These are phyloP conservation scores for Carassius gibelio DNA, from an alignment of 2,113 vertebrate genomes.

Conservation along the genomic window DNA sequence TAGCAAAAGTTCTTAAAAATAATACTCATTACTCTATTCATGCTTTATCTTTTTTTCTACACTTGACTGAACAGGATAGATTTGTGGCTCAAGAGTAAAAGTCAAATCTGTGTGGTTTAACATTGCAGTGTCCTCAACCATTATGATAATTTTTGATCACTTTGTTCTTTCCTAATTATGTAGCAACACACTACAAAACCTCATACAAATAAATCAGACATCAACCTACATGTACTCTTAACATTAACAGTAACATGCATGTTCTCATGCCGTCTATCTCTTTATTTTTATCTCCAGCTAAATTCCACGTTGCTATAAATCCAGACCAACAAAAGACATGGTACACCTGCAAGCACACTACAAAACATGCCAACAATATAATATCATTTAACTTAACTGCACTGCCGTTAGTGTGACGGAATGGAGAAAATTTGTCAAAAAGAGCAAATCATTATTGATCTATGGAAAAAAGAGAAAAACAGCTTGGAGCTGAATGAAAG, in stretches of 20 bases:
- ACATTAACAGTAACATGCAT: neutral
- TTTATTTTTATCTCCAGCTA: neutral
- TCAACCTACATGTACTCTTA: neutral
- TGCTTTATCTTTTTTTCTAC: neutral
- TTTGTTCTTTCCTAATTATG: conserved; percentile 14
- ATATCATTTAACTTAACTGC: neutral
- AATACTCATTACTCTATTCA: neutral
- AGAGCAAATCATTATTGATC: conserved; percentile 1
- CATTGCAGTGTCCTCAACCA: neutral
- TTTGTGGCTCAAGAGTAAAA: neutral
- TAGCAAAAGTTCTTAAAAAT: neutral
- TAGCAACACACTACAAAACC: neutral
- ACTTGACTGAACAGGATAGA: too few relatives aligned
- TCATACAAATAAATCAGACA: neutral
- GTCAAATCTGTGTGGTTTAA: neutral
- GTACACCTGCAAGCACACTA: neutral
- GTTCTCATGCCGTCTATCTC: neutral
- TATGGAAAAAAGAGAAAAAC: neutral
- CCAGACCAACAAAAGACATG: neutral
- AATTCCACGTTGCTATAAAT: conserved; percentile 13
- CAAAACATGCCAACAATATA: conserved; percentile 11
- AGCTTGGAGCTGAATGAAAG: conserved; percentile 26
- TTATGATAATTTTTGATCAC: neutral
- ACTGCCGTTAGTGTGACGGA: conserved; percentile 1
- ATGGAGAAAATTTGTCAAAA: conserved; percentile 13